These are phyloP conservation scores for Chrysaora quinquecirrha DNA, from an alignment of 30 jellyfish, hydroid and myxozoan genomes.

Conservation along the genomic window DNA sequence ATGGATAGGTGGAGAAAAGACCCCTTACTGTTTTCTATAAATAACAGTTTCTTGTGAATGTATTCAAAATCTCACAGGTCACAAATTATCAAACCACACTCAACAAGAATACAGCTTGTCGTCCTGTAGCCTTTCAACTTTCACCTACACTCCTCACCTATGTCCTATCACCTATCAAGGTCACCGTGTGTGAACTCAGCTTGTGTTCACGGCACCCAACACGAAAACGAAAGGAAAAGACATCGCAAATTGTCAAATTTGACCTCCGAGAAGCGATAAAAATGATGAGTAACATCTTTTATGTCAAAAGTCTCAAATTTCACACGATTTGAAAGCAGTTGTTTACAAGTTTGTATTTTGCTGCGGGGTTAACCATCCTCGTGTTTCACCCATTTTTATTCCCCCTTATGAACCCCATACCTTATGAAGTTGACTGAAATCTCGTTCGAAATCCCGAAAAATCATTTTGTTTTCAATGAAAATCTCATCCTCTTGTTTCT, in stretches of 20 bases:
- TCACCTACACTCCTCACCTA: constrained; percentile 66
- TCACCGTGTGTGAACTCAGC: constrained; percentile 55
- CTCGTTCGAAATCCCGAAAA: too few species aligned
- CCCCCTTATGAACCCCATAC: too few species aligned
- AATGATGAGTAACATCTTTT: constrained; percentile 45
- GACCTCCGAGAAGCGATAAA: constrained; percentile 37
- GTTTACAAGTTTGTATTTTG: too few species aligned
- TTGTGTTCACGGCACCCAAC: constrained; percentile 64
- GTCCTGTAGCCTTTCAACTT: constrained; percentile 54
- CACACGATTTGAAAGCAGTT: too few species aligned
- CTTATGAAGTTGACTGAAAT: too few species aligned
- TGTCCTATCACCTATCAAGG: constrained; percentile 77
- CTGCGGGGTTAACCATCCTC: too few species aligned
- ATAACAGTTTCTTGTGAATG: background rate
- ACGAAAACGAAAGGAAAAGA: constrained; percentile 57
- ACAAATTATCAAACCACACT: constrained; percentile 31
- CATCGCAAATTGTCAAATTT: background rate
- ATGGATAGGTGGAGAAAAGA: too few species aligned
- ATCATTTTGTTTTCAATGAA: too few species aligned
- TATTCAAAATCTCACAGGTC: constrained; percentile 29
- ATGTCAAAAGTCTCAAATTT: constrained; percentile 33
- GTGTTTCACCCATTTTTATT: too few species aligned
- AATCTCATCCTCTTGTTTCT: too few species aligned
- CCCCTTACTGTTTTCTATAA: too few species aligned
- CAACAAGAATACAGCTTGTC: constrained; percentile 31